Evolutionary conservation across 92 coral and sea anemone species (phyloP).

Genomic region (Bergia puertoricense): DNA sequence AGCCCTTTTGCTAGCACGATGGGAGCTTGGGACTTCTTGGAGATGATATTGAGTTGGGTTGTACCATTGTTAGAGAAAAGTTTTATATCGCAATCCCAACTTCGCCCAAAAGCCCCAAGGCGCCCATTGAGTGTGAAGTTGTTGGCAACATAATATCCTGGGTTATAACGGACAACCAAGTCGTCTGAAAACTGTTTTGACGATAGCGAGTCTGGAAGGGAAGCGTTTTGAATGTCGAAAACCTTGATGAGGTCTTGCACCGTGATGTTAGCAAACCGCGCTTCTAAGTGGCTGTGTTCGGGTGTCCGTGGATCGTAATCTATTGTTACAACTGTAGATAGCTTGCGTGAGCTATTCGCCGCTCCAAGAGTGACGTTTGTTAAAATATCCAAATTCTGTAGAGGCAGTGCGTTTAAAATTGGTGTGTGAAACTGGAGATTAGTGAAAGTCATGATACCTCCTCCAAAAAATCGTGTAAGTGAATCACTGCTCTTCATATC

Average conservation of each 20-base stretch:
- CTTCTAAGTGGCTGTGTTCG: slow-evolving; percentile 70
- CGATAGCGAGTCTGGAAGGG: slow-evolving; percentile 72
- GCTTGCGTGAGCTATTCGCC: slow-evolving; percentile 54
- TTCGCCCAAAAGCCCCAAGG: slow-evolving; percentile 73
- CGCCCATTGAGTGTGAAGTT: slow-evolving; percentile 66
- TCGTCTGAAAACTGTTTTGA: slow-evolving; percentile 75
- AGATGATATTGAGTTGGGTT: slow-evolving; percentile 59
- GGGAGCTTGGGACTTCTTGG: slow-evolving; percentile 76
- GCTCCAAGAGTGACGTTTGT: slow-evolving; percentile 78
- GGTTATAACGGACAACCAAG: slow-evolving; percentile 67
- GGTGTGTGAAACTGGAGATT: slow-evolving; percentile 74
- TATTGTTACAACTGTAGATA: slow-evolving; percentile 74
- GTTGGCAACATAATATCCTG: slow-evolving; percentile 39
- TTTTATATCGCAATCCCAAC: slow-evolving; percentile 67
- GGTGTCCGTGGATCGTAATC: slow-evolving; percentile 75
- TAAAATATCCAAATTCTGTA: slow-evolving; percentile 69
- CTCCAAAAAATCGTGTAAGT: slow-evolving; percentile 63
- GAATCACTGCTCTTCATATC: slow-evolving; percentile 83
- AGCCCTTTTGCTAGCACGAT: slow-evolving; percentile 85
- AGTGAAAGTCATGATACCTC: slow-evolving; percentile 75
- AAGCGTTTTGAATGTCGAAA: slow-evolving; percentile 74
- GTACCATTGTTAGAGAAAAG: slow-evolving; percentile 55
- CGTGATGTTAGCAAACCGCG: slow-evolving; percentile 71
- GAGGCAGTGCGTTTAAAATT: slow-evolving; percentile 72
- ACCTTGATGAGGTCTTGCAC: slow-evolving; percentile 75